Evolutionary conservation across 2,888 invertebrate genomes (phyloP).

Genomic region (Phoenoteleia sp.): DNA sequence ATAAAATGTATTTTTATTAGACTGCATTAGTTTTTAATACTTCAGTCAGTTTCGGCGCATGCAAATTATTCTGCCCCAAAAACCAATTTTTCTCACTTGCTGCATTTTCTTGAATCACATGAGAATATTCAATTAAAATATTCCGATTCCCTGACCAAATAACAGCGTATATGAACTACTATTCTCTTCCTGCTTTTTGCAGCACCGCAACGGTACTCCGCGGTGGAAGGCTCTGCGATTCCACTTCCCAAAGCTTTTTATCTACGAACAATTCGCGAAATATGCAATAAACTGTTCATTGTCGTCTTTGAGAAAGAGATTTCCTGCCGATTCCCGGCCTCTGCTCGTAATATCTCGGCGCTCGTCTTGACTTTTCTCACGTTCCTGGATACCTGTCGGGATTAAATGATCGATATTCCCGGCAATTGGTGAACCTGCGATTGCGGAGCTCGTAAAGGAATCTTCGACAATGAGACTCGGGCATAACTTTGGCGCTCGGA

Average conservation of each 20-base stretch:
- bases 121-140: conserved; percentile 28
- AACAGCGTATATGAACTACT: not conserved
- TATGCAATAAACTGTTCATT: conserved; percentile 59
- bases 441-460: conserved; percentile 58
- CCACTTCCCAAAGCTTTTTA: conserved; percentile 10
- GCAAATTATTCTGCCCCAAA: no score
- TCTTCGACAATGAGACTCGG: conserved; percentile 60
- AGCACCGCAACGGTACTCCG: not conserved
- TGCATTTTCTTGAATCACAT: no score
- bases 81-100: no score
- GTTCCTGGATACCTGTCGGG: conserved; percentile 72
- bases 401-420: conserved; percentile 74
- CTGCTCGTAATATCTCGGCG: conserved; percentile 42
- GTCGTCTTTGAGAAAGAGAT: conserved; percentile 51
- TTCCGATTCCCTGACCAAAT: not conserved
- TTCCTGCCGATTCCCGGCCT: conserved; percentile 32
- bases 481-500: conserved; percentile 52
- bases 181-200: conserved; percentile 16
- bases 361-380: conserved; percentile 73
- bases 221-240: not conserved
- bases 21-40: no score
- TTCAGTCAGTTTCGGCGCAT: no score
- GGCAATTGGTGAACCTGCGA: conserved; percentile 57
- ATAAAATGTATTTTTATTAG: no score
- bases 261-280: conserved; percentile 36